phyloP scores from a whole-genome alignment of 2,113 vertebrate species.

The Stigmatopora nigra region DNA sequence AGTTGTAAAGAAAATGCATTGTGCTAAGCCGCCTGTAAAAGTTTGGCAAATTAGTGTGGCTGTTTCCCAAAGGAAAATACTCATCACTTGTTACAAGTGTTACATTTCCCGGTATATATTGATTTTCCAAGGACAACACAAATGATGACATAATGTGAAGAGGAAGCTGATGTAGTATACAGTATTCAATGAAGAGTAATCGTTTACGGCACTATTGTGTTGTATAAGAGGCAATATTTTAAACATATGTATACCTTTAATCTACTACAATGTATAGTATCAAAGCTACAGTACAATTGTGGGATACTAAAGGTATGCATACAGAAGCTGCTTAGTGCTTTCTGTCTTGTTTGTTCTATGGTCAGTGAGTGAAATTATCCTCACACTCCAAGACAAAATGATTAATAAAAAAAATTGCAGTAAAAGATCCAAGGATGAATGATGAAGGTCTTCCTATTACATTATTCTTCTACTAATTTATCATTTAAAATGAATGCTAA shows the following conservation, averaged over 20 bases:
- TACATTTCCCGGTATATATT: no score
- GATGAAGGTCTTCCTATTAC: not conserved
- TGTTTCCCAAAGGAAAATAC: not conserved
- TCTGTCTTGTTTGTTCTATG: not conserved
- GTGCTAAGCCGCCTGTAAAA: constrained; percentile 1
- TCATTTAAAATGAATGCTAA: not conserved
- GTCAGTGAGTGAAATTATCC: not conserved
- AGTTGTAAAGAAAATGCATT: constrained; percentile 20
- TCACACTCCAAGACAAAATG: not conserved
- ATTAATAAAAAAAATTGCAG: not conserved
- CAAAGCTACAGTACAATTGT: not conserved
- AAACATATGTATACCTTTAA: not conserved
- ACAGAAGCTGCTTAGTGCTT: not conserved
- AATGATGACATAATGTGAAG: not conserved
- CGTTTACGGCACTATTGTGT: not conserved
- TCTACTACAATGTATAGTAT: not conserved
- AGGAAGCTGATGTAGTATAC: not conserved
- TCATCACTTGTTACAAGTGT: not conserved
- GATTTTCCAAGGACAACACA: not conserved
- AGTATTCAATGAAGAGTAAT: not conserved
- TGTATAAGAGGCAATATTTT: not conserved
- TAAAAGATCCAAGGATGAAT: not conserved
- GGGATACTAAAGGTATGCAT: not conserved
- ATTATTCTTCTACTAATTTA: not conserved
- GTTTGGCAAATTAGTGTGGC: not conserved